Conservation (phyloP, 2,888 invertebrate species). For the Yponomeuta evonymella region DNA sequence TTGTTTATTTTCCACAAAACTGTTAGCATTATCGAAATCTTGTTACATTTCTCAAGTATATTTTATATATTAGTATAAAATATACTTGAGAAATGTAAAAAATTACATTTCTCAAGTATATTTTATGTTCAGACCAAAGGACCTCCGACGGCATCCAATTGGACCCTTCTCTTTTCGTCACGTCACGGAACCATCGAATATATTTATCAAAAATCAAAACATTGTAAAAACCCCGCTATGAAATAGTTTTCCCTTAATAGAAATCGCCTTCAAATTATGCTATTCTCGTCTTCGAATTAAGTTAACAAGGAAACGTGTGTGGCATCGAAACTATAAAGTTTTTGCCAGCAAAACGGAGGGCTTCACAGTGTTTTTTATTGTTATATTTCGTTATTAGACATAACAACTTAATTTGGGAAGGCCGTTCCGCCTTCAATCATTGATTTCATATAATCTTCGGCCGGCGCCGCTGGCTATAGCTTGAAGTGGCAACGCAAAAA, state of each 20-base stretch:
- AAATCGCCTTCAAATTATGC: constrained; percentile 28
- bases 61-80: no score
- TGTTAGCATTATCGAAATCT: constrained; percentile 1
- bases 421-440: constrained; percentile 65
- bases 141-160: neutral
- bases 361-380: constrained; percentile 43
- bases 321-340: constrained; percentile 35
- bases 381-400: constrained; percentile 51
- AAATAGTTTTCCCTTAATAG: constrained; percentile 4
- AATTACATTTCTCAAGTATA: no score
- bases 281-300: constrained; percentile 42
- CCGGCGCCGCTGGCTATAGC: constrained; percentile 42
- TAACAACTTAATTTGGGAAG: constrained; percentile 72
- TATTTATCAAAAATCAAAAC: neutral
- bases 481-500: constrained; percentile 53
- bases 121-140: neutral
- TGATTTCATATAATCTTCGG: constrained; percentile 69
- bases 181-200: neutral
- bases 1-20: neutral
- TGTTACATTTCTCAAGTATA: neutral
- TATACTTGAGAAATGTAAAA: no score
- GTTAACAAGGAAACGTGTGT: constrained; percentile 61
- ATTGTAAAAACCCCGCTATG: neutral
- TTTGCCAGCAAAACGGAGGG: constrained; percentile 60
- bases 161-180: neutral